Conservation (phyloP, 2,113 vertebrate genomes). For the Engystomops pustulosus region DNA sequence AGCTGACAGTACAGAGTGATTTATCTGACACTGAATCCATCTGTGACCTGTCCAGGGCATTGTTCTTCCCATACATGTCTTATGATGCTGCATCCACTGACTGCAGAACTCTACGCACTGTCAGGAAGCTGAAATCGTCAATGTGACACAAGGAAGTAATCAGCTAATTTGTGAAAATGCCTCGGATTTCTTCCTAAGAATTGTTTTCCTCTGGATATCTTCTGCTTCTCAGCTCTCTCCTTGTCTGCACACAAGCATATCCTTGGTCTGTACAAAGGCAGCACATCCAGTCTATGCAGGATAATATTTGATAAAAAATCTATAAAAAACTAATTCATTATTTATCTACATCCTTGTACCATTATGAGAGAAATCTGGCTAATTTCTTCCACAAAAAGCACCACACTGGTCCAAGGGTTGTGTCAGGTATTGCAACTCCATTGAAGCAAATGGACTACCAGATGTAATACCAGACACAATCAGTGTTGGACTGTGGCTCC, state of each 20-base stretch:
- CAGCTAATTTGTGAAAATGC: background rate
- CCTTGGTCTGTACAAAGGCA: background rate
- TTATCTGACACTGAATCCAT: background rate
- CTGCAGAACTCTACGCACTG: background rate
- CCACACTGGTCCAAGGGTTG: too few species aligned
- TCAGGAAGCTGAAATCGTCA: background rate
- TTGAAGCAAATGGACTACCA: too few species aligned
- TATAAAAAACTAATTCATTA: too few species aligned
- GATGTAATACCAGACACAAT: too few species aligned
- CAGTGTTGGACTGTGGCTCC: too few species aligned
- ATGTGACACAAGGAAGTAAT: slow-evolving; percentile 5
- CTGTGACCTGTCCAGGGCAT: background rate
- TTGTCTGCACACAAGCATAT: background rate
- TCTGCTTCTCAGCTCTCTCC: background rate
- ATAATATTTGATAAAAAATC: too few species aligned
- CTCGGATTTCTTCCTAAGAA: background rate
- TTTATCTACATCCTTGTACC: too few species aligned
- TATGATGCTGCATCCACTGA: background rate
- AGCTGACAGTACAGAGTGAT: slow-evolving; percentile 2
- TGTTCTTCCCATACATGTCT: background rate
- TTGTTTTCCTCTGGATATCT: background rate
- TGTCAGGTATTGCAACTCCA: too few species aligned
- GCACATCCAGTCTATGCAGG: too few species aligned
- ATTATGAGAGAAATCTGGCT: too few species aligned
- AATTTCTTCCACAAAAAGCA: too few species aligned